Evolutionary conservation across 2,113 vertebrate species (phyloP), one percentile per base, ranked within the genome.

Genomic region (Phocoena sinus): DNA sequence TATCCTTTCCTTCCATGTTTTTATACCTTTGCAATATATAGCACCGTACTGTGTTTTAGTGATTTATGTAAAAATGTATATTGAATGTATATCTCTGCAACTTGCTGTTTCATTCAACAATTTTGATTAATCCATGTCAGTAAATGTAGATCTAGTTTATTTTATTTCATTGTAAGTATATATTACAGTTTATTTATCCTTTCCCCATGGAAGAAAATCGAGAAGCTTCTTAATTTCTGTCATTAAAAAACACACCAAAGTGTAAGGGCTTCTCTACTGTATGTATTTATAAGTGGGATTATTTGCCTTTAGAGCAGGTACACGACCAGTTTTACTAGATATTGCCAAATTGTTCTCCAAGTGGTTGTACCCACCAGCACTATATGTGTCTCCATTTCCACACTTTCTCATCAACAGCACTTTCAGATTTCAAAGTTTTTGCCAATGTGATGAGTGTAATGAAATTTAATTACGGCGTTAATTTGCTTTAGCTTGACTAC

Each of bases 341-440:
- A 21, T 62, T 93, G 31, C 71, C 95, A 71, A 44, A 74, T 71
- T 81, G 28, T 41, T 44, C 13, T 81, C 60, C 50, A 67, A 76
- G 58, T 36, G 36, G 20, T 38, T 80, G 58, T 76, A 41, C 26
- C 56, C 76, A 94, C 5, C 20, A 87, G 44, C 28, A 86, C 33
- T 86, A 2, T 50, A 58, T 84, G 41, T 33, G 50, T 67, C 41
- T 84, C 63, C 44, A 23, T 84, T 92, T 74, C 85, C n/a, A 58
- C 60, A 58, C 41, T 56, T 91, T 68, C 62, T 84, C 8, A 44
- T 89, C 71, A 96, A 38, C 71, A 96, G 95, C 77, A 47, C 86
- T 82, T 95, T 96, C 93, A 89, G 73, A 93, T 58, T 86, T 93
- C 58, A 65, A 56, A 73, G 47, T 41, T 84, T 76, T 80, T 96